Evolutionary conservation across 2,888 invertebrate species (phyloP).

Genomic region (Tenodera sinensis): DNA sequence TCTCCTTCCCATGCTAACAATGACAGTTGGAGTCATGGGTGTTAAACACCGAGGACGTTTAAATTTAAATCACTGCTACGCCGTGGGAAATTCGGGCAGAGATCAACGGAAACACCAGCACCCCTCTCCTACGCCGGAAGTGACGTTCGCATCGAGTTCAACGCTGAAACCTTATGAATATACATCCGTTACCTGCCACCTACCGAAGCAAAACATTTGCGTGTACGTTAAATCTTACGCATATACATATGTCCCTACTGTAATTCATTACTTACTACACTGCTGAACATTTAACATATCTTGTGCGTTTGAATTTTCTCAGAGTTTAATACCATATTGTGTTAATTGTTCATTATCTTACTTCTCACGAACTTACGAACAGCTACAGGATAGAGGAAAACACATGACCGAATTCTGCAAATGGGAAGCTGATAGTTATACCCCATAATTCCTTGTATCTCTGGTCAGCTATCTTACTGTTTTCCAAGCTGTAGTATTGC

Average conservation of each 20-base stretch:
- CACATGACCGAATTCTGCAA: no score
- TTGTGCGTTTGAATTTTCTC: no score
- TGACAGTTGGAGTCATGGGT: neutral
- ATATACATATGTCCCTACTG: neutral
- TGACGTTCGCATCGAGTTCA: neutral
- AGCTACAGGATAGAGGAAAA: no score
- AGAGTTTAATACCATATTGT: no score
- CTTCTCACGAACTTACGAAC: no score
- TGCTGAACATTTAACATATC: neutral
- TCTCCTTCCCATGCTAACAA: neutral
- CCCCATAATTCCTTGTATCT: no score
- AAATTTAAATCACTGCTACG: neutral
- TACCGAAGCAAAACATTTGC: neutral
- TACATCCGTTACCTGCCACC: neutral
- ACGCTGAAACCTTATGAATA: neutral
- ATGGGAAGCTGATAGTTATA: no score
- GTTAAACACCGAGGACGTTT: neutral
- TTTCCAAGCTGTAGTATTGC: no score
- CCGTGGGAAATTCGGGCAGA: slow-evolving; percentile 2
- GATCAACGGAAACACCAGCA: neutral
- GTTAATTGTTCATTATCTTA: no score
- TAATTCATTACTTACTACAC: neutral
- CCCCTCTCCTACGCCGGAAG: neutral
- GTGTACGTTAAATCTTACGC: neutral
- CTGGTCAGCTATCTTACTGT: no score